phyloP scores from a whole-genome alignment of 2,113 vertebrate species.

The Pantherophis guttatus region DNA sequence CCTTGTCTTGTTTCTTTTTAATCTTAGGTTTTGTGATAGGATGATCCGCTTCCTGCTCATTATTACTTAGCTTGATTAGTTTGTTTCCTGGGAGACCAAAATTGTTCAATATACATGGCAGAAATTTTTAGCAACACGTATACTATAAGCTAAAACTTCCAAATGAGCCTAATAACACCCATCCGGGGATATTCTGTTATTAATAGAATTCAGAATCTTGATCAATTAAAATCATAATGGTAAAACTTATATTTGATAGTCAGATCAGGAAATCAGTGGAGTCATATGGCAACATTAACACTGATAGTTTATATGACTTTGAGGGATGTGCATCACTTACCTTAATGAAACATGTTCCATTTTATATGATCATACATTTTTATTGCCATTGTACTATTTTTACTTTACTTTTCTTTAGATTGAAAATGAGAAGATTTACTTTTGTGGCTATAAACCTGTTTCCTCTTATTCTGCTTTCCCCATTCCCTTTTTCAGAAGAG shows the following conservation, averaged over 20 bases:
- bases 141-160: no score
- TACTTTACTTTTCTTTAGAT: background rate
- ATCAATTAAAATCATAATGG: background rate
- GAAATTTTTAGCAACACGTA: no score
- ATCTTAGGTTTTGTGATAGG: no score
- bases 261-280: background rate
- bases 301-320: background rate
- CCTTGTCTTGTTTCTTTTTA: no score
- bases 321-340: background rate
- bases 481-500: background rate
- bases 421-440: background rate
- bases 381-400: background rate
- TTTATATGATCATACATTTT: background rate
- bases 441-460: background rate
- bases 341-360: background rate
- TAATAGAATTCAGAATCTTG: no score
- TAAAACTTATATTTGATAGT: background rate
- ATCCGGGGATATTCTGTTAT: no score
- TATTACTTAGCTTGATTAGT: no score
- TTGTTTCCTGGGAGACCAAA: no score
- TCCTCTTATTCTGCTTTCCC: background rate
- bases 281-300: no score
- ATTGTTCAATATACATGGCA: no score
- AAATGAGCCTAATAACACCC: no score
- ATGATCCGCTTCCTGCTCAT: no score